Percentiles rank a stretch among this genome's conserved stretches.
These are phyloP conservation scores for Trileptium ribeirensis DNA, from an alignment of 2,888 invertebrate species.

Conservation along the genomic window DNA sequence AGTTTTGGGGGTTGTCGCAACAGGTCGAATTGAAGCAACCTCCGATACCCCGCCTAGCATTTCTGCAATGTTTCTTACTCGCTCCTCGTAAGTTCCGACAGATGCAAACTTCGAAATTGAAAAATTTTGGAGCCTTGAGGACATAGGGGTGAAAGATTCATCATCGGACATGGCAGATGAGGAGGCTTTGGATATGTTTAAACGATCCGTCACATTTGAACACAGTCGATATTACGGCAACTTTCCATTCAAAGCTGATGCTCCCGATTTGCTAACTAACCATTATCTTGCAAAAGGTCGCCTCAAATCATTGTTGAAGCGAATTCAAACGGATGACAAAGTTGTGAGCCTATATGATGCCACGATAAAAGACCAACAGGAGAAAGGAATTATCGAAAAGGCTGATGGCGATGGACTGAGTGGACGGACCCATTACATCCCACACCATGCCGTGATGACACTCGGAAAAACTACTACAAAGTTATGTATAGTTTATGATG, in stretches of 20 bases:
- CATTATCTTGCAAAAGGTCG: not conserved
- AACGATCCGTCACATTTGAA: not conserved
- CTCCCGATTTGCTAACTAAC: not conserved
- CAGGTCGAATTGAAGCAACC: not conserved
- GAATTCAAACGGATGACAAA: not conserved
- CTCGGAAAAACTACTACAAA: not conserved
- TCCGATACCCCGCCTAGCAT: not conserved
- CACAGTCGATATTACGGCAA: not conserved
- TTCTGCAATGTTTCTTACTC: not conserved
- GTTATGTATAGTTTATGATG: not conserved
- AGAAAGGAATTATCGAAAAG: not conserved
- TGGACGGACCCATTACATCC: slow-evolving; percentile 15
- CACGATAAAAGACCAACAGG: not conserved
- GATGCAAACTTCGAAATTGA: too few species aligned
- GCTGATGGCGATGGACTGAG: not conserved
- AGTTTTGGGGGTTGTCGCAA: not conserved
- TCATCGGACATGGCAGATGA: slow-evolving; percentile 1
- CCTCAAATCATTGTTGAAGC: not conserved
- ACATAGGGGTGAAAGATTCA: slow-evolving; percentile 13
- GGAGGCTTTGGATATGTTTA: not conserved
- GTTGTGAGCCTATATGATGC: not conserved
- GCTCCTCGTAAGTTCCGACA: not conserved
- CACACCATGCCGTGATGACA: slow-evolving; percentile 4
- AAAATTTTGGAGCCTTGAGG: slow-evolving; percentile 1
- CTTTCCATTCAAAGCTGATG: slow-evolving; percentile 6